Conservation (phyloP, 2,797 vertebrate genomes). For the Ateles fusciceps region DNA sequence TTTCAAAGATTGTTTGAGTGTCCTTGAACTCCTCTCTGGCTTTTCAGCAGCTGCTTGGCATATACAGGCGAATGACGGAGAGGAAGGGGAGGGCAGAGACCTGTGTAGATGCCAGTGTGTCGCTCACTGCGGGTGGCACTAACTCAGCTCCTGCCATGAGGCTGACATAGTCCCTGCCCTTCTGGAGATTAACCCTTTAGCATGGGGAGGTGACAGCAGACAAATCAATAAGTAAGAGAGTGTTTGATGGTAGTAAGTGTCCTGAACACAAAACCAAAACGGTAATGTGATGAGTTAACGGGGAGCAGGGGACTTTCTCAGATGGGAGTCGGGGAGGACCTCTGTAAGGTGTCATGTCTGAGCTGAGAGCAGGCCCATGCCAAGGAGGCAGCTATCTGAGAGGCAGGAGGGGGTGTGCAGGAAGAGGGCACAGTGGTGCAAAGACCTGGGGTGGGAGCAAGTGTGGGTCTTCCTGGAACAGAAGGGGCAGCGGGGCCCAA, state of each 20-base stretch:
- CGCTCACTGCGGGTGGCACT: background rate
- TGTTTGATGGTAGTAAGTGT: no score
- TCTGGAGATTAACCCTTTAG: background rate
- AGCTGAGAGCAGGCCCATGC: background rate
- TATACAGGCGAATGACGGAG: background rate
- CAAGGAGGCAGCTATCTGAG: no score
- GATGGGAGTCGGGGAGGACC: background rate
- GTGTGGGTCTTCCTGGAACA: background rate
- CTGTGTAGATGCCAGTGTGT: accelerated
- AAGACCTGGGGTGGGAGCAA: background rate
- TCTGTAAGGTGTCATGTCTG: background rate
- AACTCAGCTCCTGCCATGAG: accelerated
- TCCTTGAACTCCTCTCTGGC: background rate
- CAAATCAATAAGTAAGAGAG: background rate
- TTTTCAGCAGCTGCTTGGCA: background rate
- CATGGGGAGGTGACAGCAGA: background rate
- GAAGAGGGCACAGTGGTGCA: background rate
- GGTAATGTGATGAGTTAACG: background rate
- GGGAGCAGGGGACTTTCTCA: background rate
- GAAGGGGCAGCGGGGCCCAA: background rate
- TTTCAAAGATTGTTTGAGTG: background rate
- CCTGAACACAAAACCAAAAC: background rate
- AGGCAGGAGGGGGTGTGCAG: background rate
- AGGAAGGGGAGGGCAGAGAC: background rate
- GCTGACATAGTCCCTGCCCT: background rate